A percentile compares a stretch with the other conserved stretches of the same genome.
phyloP scores from a whole-genome alignment of 2,113 vertebrate genomes.

The Oophaga pumilio region DNA sequence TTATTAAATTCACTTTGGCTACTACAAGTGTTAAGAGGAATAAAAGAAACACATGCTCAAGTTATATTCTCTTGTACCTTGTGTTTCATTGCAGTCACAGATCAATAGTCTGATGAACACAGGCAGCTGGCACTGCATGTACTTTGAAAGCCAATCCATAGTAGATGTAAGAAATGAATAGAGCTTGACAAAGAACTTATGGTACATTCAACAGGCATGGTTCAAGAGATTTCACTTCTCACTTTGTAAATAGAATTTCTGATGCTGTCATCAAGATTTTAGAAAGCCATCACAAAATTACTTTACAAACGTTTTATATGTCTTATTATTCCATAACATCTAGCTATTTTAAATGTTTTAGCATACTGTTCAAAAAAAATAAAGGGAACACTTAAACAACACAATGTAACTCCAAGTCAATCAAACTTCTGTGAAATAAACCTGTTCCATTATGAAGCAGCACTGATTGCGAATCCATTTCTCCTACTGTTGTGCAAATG shows the following conservation, averaged over 20 bases:
- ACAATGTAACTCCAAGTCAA: too few species aligned
- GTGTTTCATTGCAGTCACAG: constrained; percentile 10
- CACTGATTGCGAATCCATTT: too few species aligned
- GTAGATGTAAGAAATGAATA: neutral
- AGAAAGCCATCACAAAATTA: neutral
- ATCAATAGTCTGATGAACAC: constrained; percentile 19
- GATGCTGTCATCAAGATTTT: neutral
- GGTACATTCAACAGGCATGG: neutral
- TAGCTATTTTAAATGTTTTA: neutral
- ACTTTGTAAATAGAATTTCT: neutral
- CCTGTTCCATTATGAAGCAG: too few species aligned
- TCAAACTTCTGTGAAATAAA: too few species aligned
- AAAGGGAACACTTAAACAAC: too few species aligned
- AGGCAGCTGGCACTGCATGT: neutral
- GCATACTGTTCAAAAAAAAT: too few species aligned
- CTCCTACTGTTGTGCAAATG: too few species aligned
- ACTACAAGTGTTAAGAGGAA: neutral
- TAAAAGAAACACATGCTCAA: constrained; percentile 18
- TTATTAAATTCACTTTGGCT: neutral
- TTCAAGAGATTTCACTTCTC: neutral
- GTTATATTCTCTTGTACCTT: constrained; percentile 12
- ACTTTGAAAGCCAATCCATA: constrained; percentile 1
- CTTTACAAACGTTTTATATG: neutral
- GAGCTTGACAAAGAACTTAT: constrained; percentile 1
- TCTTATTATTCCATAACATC: neutral